Conservation (phyloP, 2,888 invertebrate species). For the Phortica magna region DNA sequence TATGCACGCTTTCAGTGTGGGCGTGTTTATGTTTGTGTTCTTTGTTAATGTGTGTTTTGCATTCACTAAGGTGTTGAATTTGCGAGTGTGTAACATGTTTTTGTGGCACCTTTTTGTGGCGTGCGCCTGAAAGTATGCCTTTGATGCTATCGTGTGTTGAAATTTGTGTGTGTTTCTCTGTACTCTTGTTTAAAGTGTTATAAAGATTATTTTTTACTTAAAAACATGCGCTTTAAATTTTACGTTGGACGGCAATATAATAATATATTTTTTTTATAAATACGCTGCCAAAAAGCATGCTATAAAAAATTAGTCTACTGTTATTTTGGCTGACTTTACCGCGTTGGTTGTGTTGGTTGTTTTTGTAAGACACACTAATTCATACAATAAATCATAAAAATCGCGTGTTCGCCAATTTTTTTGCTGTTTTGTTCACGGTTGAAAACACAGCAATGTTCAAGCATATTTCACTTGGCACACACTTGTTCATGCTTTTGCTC, state of each 20-base stretch:
- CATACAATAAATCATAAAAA: background rate
- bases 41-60: background rate
- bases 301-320: no score
- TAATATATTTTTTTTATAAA: no score
- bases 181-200: no score
- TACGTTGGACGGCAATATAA: no score
- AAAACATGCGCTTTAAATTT: no score
- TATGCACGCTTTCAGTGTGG: background rate
- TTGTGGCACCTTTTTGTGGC: background rate
- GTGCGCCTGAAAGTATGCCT: background rate
- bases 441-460: conserved; percentile 19
- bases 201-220: no score
- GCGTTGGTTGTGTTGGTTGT: no score
- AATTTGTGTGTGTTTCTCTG: no score
- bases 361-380: background rate
- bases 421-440: background rate
- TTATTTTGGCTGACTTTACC: no score
- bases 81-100: background rate
- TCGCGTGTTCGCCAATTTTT: background rate
- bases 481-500: conserved; percentile 33
- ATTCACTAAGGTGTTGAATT: background rate
- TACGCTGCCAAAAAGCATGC: no score
- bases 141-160: background rate
- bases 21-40: background rate
- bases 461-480: conserved; percentile 52